These are phyloP conservation scores for Willisornis vidua DNA, from an alignment of 2,113 vertebrate species.

Conservation along the genomic window DNA sequence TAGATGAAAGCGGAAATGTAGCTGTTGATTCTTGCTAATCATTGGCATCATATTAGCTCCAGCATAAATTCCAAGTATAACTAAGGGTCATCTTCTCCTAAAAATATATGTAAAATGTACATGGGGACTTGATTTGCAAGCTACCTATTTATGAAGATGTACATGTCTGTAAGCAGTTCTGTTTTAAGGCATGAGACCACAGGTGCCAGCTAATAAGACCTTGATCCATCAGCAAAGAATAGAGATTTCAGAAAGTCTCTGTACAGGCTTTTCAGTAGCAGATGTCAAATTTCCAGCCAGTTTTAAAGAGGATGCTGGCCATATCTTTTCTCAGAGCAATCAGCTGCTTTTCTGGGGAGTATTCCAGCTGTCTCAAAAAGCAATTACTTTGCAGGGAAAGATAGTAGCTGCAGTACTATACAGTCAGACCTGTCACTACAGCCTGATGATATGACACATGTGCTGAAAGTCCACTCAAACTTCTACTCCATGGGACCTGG, in stretches of 20 bases:
- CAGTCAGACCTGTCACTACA: neutral
- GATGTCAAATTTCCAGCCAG: neutral
- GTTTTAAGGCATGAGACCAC: neutral
- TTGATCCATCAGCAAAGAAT: neutral
- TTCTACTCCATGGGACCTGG: neutral
- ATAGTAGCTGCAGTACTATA: neutral
- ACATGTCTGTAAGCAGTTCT: neutral
- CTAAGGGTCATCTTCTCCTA: neutral
- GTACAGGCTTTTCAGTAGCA: neutral
- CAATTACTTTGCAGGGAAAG: neutral
- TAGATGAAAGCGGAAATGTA: neutral
- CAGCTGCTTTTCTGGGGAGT: neutral
- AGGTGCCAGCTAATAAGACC: neutral
- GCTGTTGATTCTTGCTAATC: neutral
- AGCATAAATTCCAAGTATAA: neutral
- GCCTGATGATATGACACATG: accelerated
- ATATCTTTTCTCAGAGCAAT: neutral
- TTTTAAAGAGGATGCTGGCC: neutral
- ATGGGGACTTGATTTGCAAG: neutral
- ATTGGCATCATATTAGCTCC: neutral
- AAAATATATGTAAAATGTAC: neutral
- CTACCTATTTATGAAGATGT: neutral
- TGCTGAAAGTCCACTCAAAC: neutral
- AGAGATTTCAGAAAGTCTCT: neutral
- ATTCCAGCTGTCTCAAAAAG: neutral